Conservation (phyloP, 37 sponge, comb jelly and placozoan species). For the Mnemiopsis leidyi region DNA sequence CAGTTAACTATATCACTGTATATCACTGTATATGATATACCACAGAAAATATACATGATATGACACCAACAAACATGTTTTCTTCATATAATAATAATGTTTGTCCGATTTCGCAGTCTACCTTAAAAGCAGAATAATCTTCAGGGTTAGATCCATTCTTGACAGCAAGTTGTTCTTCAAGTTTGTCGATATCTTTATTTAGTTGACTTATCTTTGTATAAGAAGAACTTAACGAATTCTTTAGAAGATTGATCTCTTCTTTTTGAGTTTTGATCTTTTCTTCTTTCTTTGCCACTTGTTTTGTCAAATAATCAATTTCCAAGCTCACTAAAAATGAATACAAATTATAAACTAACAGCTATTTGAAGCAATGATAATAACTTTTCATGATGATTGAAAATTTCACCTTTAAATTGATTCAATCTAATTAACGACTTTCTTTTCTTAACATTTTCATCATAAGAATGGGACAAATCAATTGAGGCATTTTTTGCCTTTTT, state of each 20-base stretch:
- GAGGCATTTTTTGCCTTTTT: no score
- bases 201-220: neutral
- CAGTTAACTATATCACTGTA: no score
- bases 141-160: neutral
- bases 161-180: neutral
- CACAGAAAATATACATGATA: no score
- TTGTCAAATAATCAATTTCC: neutral
- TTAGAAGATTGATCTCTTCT: neutral
- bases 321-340: neutral
- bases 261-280: neutral
- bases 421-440: no score
- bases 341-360: no score
- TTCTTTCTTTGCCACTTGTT: slow-evolving; percentile 13
- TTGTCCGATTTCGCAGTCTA: neutral
- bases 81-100: neutral
- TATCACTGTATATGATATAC: no score
- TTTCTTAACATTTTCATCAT: no score
- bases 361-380: no score
- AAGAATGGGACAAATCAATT: no score
- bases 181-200: neutral
- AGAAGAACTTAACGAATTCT: neutral
- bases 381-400: no score
- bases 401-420: no score
- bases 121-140: slow-evolving; percentile 3
- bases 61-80: no score